phyloP scores from a whole-genome alignment of 2,797 vertebrate species.

The Acipenser ruthenus region DNA sequence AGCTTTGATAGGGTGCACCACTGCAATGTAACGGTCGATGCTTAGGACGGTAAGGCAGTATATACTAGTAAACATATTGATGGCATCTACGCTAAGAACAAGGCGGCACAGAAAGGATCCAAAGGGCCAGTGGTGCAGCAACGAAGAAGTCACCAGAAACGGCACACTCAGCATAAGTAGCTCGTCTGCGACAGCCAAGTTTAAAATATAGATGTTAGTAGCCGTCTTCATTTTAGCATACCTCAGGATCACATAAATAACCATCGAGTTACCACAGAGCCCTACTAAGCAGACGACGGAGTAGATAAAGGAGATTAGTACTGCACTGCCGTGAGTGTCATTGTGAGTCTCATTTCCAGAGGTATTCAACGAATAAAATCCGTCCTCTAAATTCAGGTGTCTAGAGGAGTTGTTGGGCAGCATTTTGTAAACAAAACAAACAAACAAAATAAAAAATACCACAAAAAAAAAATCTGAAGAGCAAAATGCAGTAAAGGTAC shows the following conservation, averaged over 20 bases:
- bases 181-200: constrained; percentile 81
- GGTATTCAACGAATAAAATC: constrained; percentile 43
- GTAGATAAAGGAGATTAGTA: constrained; percentile 85
- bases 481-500: too few species aligned
- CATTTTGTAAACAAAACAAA: constrained; percentile 21
- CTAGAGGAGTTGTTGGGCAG: constrained; percentile 34
- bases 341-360: constrained; percentile 67
- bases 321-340: constrained; percentile 72
- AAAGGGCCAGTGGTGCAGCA: constrained; percentile 84
- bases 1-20: constrained; percentile 84
- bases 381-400: constrained; percentile 30
- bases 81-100: constrained; percentile 80
- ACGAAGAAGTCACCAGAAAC: constrained; percentile 77
- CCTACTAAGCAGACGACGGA: constrained; percentile 82
- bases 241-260: constrained; percentile 82
- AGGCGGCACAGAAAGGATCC: constrained; percentile 77
- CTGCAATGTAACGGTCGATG: constrained; percentile 80
- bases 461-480: too few species aligned
- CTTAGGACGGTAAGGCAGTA: constrained; percentile 83
- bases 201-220: constrained; percentile 84
- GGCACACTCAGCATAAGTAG: constrained; percentile 87
- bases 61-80: constrained; percentile 90
- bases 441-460: too few species aligned
- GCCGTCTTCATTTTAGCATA: constrained; percentile 89
- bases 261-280: constrained; percentile 82